phyloP scores from a whole-genome alignment of 1,140 invertebrate genomes.

The Formica selysi region DNA sequence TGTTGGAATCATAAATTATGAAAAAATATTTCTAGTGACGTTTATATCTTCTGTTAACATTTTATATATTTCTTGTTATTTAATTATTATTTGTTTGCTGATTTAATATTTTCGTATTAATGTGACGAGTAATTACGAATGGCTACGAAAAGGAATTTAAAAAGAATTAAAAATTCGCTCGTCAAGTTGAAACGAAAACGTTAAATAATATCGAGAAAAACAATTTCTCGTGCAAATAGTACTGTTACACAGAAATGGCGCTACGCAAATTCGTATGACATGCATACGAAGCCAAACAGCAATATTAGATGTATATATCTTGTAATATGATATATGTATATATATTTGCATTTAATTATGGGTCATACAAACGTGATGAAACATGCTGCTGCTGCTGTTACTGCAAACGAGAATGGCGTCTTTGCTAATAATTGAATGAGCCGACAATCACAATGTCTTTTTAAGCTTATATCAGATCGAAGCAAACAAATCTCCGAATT shows the following conservation, averaged over 20 bases:
- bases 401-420: conserved; percentile 37
- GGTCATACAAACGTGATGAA: conserved; percentile 18
- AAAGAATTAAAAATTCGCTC: conserved; percentile 23
- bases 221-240: conserved; percentile 36
- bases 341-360: conserved; percentile 64
- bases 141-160: background rate
- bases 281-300: conserved; percentile 78
- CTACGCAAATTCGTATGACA: conserved; percentile 61
- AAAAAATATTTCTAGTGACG: background rate
- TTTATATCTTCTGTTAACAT: background rate
- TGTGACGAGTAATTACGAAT: conserved; percentile 1
- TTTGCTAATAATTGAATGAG: conserved; percentile 41
- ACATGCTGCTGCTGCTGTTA: background rate
- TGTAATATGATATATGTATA: conserved; percentile 82
- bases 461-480: conserved; percentile 10
- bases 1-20: background rate
- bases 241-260: conserved; percentile 65
- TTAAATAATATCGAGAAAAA: background rate
- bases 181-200: conserved; percentile 8
- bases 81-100: background rate
- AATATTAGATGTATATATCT: conserved; percentile 85
- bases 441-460: conserved; percentile 38
- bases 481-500: conserved; percentile 8
- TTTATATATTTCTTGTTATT: background rate
- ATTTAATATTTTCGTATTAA: background rate